These are phyloP conservation scores for Gambusia holbrooki DNA, from an alignment of 2,113 vertebrate species.

Conservation along the genomic window DNA sequence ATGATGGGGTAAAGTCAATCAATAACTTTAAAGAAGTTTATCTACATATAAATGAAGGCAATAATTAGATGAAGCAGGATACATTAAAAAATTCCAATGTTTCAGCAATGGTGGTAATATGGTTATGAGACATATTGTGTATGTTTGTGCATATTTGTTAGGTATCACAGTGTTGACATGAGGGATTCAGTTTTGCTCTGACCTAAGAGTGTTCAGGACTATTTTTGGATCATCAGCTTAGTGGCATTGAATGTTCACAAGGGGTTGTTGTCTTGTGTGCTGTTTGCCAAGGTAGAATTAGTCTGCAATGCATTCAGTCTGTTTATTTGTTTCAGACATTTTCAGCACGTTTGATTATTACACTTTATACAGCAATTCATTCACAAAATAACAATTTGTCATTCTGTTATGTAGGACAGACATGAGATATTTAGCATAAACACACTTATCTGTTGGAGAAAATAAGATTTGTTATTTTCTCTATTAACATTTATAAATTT, in stretches of 20 bases:
- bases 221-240: slow-evolving; percentile 72
- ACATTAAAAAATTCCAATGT: neutral
- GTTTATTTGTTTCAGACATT: slow-evolving; percentile 4
- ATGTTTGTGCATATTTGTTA: slow-evolving; percentile 27
- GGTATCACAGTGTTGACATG: slow-evolving; percentile 34
- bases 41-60: neutral
- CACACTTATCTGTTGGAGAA: slow-evolving; percentile 8
- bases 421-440: slow-evolving; percentile 17
- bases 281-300: slow-evolving; percentile 16
- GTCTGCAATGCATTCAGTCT: slow-evolving; percentile 5
- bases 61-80: neutral
- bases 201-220: slow-evolving; percentile 47
- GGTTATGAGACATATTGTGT: slow-evolving; percentile 18
- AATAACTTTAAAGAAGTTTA: neutral
- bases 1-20: neutral
- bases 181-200: slow-evolving; percentile 60
- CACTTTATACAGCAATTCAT: slow-evolving; percentile 1
- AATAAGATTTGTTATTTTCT: neutral
- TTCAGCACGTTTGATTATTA: slow-evolving; percentile 7
- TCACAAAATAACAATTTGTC: slow-evolving; percentile 8
- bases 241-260: slow-evolving; percentile 40
- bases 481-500: neutral
- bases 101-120: slow-evolving; percentile 16
- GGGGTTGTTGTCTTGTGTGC: slow-evolving; percentile 52
- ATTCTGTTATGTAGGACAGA: neutral